phyloP scores from a whole-genome alignment of 2,797 vertebrate species.

The Erpetoichthys calabaricus region DNA sequence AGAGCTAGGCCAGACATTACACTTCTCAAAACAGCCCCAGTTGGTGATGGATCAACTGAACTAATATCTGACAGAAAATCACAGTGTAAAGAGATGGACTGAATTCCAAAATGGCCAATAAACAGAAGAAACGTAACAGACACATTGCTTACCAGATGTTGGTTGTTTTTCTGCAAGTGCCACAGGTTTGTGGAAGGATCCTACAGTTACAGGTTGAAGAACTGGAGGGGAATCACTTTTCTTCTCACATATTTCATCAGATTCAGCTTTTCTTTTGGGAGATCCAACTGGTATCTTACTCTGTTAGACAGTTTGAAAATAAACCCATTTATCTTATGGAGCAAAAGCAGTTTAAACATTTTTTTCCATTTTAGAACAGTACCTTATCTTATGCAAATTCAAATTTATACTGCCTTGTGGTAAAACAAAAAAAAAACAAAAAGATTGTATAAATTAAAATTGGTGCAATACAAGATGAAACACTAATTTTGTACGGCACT shows the following conservation, averaged over 20 bases:
- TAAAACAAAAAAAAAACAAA: no score
- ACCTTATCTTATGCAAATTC: no score
- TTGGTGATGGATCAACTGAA: constrained; percentile 16
- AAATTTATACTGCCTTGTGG: no score
- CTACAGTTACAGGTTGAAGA: not conserved
- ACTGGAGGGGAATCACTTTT: constrained; percentile 27
- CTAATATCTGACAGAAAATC: not conserved
- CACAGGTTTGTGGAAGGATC: not conserved
- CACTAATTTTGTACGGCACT: no score
- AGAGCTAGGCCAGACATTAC: constrained; percentile 21
- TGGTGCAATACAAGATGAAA: no score
- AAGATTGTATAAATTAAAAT: no score
- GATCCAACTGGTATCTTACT: constrained; percentile 59
- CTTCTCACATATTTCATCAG: constrained; percentile 60
- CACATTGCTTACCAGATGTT: not conserved
- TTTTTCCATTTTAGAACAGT: no score
- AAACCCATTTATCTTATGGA: no score
- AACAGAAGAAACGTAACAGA: no score
- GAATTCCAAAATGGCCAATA: no score
- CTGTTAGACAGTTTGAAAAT: constrained; percentile 29
- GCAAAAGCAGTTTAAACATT: no score
- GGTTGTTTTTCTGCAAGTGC: not conserved
- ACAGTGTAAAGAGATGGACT: not conserved
- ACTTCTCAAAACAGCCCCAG: constrained; percentile 4
- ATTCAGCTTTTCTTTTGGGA: constrained; percentile 84